Percentiles rank a stretch among this genome's conserved stretches.
Evolutionary conservation across 2,113 vertebrate species (phyloP).

Genomic region (Dolichallabes microphthalmus): DNA sequence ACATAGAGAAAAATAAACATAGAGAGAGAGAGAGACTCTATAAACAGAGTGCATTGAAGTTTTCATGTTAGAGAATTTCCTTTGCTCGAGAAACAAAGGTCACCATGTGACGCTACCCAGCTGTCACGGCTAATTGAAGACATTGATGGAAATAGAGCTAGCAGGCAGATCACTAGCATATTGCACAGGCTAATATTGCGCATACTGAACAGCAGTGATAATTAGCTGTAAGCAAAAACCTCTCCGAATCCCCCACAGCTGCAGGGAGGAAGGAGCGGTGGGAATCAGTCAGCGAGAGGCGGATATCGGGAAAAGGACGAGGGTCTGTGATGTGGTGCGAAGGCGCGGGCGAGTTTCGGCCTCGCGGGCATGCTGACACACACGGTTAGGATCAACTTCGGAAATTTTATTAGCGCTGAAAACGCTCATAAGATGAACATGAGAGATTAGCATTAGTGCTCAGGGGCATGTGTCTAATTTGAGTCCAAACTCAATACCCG

Average conservation of each 20-base stretch:
- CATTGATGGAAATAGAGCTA: conserved; percentile 60
- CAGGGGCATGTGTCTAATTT: neutral
- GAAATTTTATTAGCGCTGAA: conserved; percentile 2
- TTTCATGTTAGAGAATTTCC: neutral
- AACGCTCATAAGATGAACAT: neutral
- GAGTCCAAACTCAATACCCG: neutral
- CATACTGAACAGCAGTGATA: conserved; percentile 56
- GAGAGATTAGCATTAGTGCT: neutral
- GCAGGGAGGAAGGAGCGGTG: conserved; percentile 46
- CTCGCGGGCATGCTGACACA: conserved; percentile 23
- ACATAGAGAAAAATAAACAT: neutral
- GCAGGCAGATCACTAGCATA: conserved; percentile 49
- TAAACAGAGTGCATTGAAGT: neutral
- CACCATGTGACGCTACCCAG: conserved; percentile 47
- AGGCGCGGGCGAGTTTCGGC: neutral
- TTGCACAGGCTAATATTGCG: conserved; percentile 55
- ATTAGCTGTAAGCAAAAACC: conserved; percentile 63
- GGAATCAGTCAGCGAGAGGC: conserved; percentile 46
- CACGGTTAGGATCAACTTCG: neutral
- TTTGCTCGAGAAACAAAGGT: conserved; percentile 23
- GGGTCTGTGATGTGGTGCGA: conserved; percentile 28
- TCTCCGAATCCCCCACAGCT: conserved; percentile 55
- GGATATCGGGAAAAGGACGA: conserved; percentile 49
- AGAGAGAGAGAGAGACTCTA: neutral
- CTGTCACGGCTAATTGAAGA: conserved; percentile 66